A percentile compares a stretch with the other conserved stretches of the same genome.
Evolutionary conservation across 1,140 invertebrate species (phyloP).

Genomic region (Lordiphosa mommai): DNA sequence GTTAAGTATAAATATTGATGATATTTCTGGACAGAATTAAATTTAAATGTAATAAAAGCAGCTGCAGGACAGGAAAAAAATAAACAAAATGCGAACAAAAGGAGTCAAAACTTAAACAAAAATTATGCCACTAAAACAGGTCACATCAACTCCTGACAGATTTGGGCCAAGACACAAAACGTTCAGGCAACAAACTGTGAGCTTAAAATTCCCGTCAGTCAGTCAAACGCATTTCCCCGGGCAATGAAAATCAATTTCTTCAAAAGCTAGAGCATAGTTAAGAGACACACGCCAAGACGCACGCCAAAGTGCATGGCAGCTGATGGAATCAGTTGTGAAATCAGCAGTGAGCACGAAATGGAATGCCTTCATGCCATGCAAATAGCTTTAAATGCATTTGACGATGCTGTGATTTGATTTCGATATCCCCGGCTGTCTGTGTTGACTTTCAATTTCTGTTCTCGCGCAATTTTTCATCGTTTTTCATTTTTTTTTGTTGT

Average conservation of each 20-base stretch:
- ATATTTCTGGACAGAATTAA: constrained; percentile 39
- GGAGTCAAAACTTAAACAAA: background rate
- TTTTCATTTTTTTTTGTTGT: constrained; percentile 5
- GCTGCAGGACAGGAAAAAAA: background rate
- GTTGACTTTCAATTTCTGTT: constrained; percentile 73
- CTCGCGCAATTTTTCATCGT: constrained; percentile 24
- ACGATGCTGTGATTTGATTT: constrained; percentile 70
- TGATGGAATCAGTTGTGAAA: constrained; percentile 30
- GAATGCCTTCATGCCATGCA: constrained; percentile 46
- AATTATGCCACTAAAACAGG: background rate
- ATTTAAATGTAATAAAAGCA: constrained; percentile 16
- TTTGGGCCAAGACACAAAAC: background rate
- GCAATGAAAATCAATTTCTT: constrained; percentile 70
- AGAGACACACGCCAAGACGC: constrained; percentile 57
- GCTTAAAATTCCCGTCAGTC: constrained; percentile 22
- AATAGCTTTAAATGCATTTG: constrained; percentile 75
- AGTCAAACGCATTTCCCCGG: constrained; percentile 47
- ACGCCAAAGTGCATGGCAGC: constrained; percentile 4
- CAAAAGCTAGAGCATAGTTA: too few species aligned
- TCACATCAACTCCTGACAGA: constrained; percentile 2
- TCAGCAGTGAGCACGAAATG: constrained; percentile 46
- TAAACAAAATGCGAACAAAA: too few species aligned
- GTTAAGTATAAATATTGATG: constrained; percentile 50
- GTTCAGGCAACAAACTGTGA: constrained; percentile 6
- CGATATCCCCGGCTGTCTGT: constrained; percentile 40